phyloP scores from a whole-genome alignment of 2,113 vertebrate genomes.

The Antennarius striatus region DNA sequence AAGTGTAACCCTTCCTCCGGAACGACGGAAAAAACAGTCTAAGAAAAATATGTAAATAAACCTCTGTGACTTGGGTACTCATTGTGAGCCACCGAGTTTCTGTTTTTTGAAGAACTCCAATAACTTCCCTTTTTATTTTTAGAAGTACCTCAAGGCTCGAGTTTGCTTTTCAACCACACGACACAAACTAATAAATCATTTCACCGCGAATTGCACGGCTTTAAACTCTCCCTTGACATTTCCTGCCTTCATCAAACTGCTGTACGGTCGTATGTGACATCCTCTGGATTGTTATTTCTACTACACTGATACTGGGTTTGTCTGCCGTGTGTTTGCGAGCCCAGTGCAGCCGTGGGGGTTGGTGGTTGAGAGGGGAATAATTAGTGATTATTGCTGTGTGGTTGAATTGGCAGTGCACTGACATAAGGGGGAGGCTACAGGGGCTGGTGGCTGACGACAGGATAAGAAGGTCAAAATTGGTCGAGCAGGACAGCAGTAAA shows the following conservation, averaged over 20 bases:
- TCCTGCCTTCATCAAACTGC: constrained; percentile 2
- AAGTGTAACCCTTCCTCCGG: constrained; percentile 45
- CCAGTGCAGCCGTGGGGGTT: neutral
- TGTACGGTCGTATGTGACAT: neutral
- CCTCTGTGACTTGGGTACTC: constrained; percentile 2
- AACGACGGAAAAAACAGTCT: constrained; percentile 9
- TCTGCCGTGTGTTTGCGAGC: constrained; percentile 19
- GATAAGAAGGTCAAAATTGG: constrained; percentile 59
- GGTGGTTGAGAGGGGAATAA: constrained; percentile 49
- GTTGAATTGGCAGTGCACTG: constrained; percentile 53
- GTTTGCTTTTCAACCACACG: neutral
- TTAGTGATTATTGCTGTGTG: constrained; percentile 64
- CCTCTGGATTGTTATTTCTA: constrained; percentile 19
- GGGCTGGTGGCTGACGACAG: constrained; percentile 45
- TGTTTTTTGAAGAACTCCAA: constrained; percentile 5
- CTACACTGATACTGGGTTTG: constrained; percentile 34
- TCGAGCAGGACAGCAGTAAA: constrained; percentile 26
- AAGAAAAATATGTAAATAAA: constrained; percentile 39
- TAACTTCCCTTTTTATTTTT: neutral
- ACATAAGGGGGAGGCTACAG: constrained; percentile 53
- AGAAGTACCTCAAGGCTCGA: neutral
- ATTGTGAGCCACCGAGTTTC: constrained; percentile 18
- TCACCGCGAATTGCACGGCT: neutral
- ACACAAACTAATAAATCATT: neutral
- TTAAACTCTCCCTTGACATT: constrained; percentile 3